Evolutionary conservation across 1,140 invertebrate species (phyloP).

Genomic region (Bradynema listronoti): DNA sequence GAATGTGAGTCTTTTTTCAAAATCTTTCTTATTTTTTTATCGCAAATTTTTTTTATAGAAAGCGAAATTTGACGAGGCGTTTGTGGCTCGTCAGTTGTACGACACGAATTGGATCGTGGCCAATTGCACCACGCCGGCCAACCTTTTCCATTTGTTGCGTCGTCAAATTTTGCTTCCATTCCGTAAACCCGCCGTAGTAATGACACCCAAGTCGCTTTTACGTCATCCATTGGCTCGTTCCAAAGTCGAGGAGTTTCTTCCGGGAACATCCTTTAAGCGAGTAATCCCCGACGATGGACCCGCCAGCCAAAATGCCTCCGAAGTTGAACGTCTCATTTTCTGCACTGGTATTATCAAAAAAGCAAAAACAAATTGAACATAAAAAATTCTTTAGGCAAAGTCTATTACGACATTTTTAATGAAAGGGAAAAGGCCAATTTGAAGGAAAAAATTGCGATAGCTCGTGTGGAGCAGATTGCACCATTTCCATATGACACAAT

Average conservation of each 20-base stretch:
- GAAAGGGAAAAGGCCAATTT: conserved; percentile 71
- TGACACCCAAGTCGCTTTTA: conserved; percentile 93
- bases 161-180: conserved; percentile 90
- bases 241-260: conserved; percentile 78
- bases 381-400: conserved; percentile 81
- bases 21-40: background rate
- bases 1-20: conserved; percentile 8
- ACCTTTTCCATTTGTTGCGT: conserved; percentile 88
- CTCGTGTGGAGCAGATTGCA: conserved; percentile 81
- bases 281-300: conserved; percentile 50
- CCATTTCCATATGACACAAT: conserved; percentile 96
- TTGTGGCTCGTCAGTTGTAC: conserved; percentile 87
- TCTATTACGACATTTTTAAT: conserved; percentile 90
- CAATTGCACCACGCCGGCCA: conserved; percentile 93
- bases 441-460: conserved; percentile 75
- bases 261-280: conserved; percentile 49
- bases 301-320: conserved; percentile 37
- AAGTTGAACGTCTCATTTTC: conserved; percentile 61
- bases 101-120: conserved; percentile 82
- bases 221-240: conserved; percentile 88
- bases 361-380: no score
- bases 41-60: conserved; percentile 48
- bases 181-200: conserved; percentile 87
- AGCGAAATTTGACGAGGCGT: conserved; percentile 72
- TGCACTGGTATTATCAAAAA: conserved; percentile 73